Evolutionary conservation across 2,797 vertebrate genomes (phyloP), one percentile per base, ranked within the genome.

Genomic region (Poecilia wingei): DNA sequence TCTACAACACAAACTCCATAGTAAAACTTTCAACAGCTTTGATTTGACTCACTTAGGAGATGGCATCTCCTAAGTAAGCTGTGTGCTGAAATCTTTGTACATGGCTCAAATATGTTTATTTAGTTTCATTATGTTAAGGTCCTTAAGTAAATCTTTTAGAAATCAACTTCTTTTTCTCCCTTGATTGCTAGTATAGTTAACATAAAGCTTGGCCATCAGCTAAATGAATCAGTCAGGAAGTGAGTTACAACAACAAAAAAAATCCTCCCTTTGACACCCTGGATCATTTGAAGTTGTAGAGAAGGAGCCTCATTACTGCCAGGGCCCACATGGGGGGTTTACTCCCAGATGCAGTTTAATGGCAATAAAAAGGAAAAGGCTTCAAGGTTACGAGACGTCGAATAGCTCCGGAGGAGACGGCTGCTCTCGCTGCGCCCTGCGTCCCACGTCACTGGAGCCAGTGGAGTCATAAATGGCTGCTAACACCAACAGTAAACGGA

Each of bases 401-500:
- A 93, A 89, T 87, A 69, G 88, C 89, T 92, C 55, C 82, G 87
- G 91, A 93, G 93, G 92, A 95, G 93, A 92, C 91, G 85, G 79
- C 71, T 72, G 88, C 82, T 88, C 89, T 90, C 86, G 83, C 77
- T 83, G 81, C 85, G 91, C 90, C 83, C 90, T 39, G 80, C 33
- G 82, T 87, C 86, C 88, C 88, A 83, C 92, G 90, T 94, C 93
- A 92, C 93, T 93, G 94, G 95, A 95, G 95, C 94, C 95, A 91
- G 93, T 72, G 84, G 87, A 91, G 89, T 91, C 92, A 88, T 95
- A 95, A 96, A 95, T 89, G 87, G 84, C 92, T 88, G 92, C 94
- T 89, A 94, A 94, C 94, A 94, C 90, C 81, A 93, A 95, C 94
- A 94, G 92, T 94, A 92, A 95, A 95, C 84, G 85, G 87, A 91